Conservation (phyloP, 2,797 vertebrate species). For the Eremophila alpestris region DNA sequence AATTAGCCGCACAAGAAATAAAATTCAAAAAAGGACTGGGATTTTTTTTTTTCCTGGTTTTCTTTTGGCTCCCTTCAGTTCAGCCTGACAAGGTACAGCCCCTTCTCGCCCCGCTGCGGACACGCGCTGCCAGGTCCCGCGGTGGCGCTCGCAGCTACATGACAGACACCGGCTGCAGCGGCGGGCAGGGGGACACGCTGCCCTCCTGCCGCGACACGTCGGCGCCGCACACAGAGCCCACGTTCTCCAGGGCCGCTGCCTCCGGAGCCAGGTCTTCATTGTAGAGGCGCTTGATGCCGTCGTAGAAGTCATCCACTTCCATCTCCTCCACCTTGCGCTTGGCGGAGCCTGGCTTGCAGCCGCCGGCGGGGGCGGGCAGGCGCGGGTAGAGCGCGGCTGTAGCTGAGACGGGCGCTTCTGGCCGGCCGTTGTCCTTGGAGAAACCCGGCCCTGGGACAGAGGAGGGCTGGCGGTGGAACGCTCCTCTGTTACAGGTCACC, state of each 20-base stretch:
- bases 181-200: conserved; percentile 87
- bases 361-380: conserved; percentile 70
- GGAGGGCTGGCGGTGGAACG: conserved; percentile 74
- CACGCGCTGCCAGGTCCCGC: not conserved
- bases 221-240: conserved; percentile 74
- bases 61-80: conserved; percentile 75
- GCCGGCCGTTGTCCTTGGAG: conserved; percentile 76
- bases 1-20: conserved; percentile 75
- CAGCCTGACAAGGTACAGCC: conserved; percentile 75
- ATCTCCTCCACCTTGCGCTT: conserved; percentile 98
- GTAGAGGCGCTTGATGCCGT: conserved; percentile 95
- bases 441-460: conserved; percentile 77
- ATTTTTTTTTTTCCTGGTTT: conserved; percentile 7
- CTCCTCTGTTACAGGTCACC: conserved; percentile 79
- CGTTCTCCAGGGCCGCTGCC: conserved; percentile 65
- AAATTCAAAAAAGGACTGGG: conserved; percentile 3
- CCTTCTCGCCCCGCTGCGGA: not conserved
- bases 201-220: conserved; percentile 80
- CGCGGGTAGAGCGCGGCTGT: conserved; percentile 69
- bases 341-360: conserved; percentile 84
- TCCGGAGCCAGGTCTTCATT: conserved; percentile 87
- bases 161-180: conserved; percentile 87
- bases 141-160: conserved; percentile 73
- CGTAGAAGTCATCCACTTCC: conserved; percentile 97
- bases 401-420: conserved; percentile 76